Evolutionary conservation across 2,888 invertebrate genomes (phyloP).

Genomic region (Leucoptera coffeella): DNA sequence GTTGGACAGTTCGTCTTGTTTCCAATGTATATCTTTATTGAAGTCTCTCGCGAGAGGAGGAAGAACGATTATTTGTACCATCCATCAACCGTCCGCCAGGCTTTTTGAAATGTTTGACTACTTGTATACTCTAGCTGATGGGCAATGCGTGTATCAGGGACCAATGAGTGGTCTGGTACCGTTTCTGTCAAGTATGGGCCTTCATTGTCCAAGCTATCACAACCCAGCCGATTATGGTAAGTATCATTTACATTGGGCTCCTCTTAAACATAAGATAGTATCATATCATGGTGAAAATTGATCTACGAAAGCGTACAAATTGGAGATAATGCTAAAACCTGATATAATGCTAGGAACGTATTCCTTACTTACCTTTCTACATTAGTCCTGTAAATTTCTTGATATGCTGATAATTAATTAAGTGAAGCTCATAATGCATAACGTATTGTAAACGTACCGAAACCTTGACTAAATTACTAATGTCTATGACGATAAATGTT

Average conservation of each 20-base stretch:
- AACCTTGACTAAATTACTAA: no score
- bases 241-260: conserved; percentile 8
- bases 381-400: no score
- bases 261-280: no score
- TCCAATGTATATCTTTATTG: conserved; percentile 83
- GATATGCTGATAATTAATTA: no score
- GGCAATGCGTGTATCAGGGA: conserved; percentile 91
- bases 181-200: conserved; percentile 76
- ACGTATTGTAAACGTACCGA: no score
- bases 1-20: conserved; percentile 90
- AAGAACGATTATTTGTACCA: conserved; percentile 91
- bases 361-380: no score
- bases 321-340: no score
- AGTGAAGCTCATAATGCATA: no score
- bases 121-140: conserved; percentile 85
- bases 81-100: conserved; percentile 93
- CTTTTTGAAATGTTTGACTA: conserved; percentile 95
- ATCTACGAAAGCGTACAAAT: no score
- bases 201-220: conserved; percentile 91
- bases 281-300: no score
- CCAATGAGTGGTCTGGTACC: conserved; percentile 78
- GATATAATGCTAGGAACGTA: no score
- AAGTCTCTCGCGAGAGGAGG: conserved; percentile 83
- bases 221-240: conserved; percentile 95
- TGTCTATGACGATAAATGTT: no score